These are phyloP conservation scores for Bursaphelenchus mucronatus DNA, from an alignment of 1,140 invertebrate species.

Conservation along the genomic window DNA sequence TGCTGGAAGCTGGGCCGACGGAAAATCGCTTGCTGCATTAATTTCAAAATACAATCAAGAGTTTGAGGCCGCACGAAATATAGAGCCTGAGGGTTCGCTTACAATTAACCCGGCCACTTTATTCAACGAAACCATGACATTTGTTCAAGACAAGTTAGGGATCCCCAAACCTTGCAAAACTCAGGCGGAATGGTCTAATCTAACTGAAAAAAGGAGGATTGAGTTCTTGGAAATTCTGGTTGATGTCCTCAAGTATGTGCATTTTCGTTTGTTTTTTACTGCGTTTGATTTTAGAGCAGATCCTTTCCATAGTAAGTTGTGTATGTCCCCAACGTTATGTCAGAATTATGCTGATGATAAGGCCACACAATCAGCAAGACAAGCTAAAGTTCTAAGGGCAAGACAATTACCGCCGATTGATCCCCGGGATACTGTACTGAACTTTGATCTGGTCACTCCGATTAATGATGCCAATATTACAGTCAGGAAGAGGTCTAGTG, in stretches of 20 bases:
- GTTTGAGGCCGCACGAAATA: slow-evolving; percentile 19
- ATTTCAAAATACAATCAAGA: slow-evolving; percentile 43
- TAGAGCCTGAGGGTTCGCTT: neutral
- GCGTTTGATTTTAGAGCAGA: neutral
- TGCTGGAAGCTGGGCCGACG: slow-evolving; percentile 48
- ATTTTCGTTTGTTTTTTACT: no score
- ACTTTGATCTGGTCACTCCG: neutral
- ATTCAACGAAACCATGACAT: slow-evolving; percentile 24
- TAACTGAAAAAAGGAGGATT: slow-evolving; percentile 17
- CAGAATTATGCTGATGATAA: slow-evolving; percentile 22
- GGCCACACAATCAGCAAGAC: neutral
- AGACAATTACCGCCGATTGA: neutral
- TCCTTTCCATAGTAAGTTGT: neutral
- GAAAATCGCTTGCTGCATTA: slow-evolving; percentile 39
- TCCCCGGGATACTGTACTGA: neutral
- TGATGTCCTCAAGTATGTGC: slow-evolving; percentile 8
- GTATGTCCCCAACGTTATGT: slow-evolving; percentile 14
- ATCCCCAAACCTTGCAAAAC: slow-evolving; percentile 30
- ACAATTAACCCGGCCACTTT: slow-evolving; percentile 11
- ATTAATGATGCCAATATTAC: neutral
- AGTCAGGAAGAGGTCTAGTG: neutral
- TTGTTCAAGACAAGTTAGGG: slow-evolving; percentile 27
- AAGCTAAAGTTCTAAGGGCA: slow-evolving; percentile 3
- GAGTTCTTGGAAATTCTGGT: slow-evolving; percentile 20
- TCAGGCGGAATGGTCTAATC: slow-evolving; percentile 27